Percentiles rank a stretch among this genome's conserved stretches.
phyloP scores from a whole-genome alignment of 2,113 vertebrate species.

The Nipponia nippon region DNA sequence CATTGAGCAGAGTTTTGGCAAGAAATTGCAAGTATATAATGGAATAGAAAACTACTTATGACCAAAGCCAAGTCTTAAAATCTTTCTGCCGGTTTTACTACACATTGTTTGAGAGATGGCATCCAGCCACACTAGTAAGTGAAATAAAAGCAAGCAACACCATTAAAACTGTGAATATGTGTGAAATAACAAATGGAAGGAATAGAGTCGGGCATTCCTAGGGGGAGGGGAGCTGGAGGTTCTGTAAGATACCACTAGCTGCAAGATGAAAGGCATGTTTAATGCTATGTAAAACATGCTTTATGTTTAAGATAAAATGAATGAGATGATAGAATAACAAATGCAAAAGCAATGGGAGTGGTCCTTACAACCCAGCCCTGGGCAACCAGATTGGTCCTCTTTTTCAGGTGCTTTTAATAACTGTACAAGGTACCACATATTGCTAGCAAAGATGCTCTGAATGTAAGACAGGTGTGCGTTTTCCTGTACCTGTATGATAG shows the following conservation, averaged over 20 bases:
- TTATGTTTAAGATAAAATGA: not conserved
- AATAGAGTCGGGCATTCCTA: not conserved
- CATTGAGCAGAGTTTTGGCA: not conserved
- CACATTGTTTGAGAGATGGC: constrained; percentile 23
- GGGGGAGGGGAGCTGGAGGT: not conserved
- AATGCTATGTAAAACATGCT: not conserved
- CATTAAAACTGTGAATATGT: not conserved
- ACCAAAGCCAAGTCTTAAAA: constrained; percentile 35
- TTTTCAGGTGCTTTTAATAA: not conserved
- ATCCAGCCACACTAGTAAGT: not conserved
- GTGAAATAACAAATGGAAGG: constrained; percentile 34
- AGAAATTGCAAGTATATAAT: not conserved
- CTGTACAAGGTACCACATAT: not conserved
- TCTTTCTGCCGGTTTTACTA: constrained; percentile 41
- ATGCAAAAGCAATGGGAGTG: not conserved
- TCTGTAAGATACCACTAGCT: not conserved
- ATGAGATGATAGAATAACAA: not conserved
- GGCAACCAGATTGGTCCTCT: not conserved
- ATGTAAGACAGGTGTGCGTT: not conserved
- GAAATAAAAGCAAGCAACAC: constrained; percentile 9
- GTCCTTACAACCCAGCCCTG: not conserved
- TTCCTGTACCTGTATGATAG: not conserved
- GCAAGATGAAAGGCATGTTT: not conserved
- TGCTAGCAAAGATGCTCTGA: not conserved
- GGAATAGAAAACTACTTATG: constrained; percentile 22